Percentiles rank a stretch among this genome's conserved stretches.
Conservation (phyloP, 2,797 vertebrate genomes). For the Hydrocynus forskahlii region DNA sequence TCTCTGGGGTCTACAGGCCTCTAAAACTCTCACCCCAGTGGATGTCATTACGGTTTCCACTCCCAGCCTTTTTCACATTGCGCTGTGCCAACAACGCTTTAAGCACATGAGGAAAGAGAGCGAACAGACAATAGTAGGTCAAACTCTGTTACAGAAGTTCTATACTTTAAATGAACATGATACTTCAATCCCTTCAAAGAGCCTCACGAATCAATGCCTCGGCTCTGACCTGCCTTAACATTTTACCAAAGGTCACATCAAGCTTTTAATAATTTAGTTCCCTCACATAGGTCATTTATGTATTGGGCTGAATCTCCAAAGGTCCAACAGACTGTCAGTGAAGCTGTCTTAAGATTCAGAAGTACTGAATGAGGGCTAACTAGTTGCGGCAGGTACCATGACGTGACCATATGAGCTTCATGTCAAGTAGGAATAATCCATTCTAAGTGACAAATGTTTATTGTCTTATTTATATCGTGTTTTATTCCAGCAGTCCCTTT, state of each 20-base stretch:
- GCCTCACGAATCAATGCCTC: conserved; percentile 8
- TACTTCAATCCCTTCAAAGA: conserved; percentile 5
- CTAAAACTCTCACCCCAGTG: conserved; percentile 31
- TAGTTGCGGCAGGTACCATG: background rate
- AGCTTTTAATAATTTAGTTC: conserved; percentile 28
- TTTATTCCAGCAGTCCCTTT: background rate
- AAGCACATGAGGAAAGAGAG: background rate
- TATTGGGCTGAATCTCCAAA: background rate
- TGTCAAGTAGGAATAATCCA: background rate
- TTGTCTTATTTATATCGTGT: background rate
- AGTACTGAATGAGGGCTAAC: background rate
- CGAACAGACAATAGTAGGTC: background rate
- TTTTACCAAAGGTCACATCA: conserved; percentile 16
- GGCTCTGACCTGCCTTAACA: background rate
- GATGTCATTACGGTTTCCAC: conserved; percentile 42
- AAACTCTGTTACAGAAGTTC: background rate
- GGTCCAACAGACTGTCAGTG: background rate
- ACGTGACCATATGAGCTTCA: background rate
- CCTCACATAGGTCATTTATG: conserved; percentile 15
- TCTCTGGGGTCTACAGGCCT: conserved; percentile 30
- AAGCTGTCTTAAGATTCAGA: background rate
- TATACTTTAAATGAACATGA: background rate
- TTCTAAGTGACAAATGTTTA: background rate
- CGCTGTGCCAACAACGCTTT: background rate
- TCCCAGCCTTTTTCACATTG: background rate